These are phyloP conservation scores for Drosophila koepferae DNA, from an alignment of 2,888 invertebrate genomes.

Conservation along the genomic window DNA sequence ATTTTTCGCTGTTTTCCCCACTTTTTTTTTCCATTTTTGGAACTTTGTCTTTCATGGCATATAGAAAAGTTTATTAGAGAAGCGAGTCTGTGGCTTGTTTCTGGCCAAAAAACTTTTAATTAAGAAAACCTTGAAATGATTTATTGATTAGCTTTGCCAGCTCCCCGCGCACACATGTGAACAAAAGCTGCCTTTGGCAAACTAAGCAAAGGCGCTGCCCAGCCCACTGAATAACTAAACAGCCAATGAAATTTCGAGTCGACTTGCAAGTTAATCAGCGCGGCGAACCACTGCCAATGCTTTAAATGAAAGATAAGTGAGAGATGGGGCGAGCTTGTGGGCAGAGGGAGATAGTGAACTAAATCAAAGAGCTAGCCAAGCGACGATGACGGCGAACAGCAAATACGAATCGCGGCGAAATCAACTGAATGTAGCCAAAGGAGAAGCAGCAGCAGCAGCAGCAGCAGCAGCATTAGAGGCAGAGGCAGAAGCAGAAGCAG, in stretches of 20 bases:
- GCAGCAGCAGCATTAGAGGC: neutral
- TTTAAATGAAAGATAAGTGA: conserved; percentile 58
- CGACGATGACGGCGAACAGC: conserved; percentile 46
- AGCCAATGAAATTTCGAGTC: conserved; percentile 59
- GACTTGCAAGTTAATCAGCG: conserved; percentile 62
- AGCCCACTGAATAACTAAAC: conserved; percentile 19
- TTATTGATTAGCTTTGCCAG: conserved; percentile 78
- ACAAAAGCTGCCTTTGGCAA: conserved; percentile 1
- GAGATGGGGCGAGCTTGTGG: conserved; percentile 1
- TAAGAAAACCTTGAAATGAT: conserved; percentile 85
- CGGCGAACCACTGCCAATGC: conserved; percentile 49
- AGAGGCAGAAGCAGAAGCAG: no score
- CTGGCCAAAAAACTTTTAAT: conserved; percentile 82
- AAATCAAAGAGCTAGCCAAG: conserved; percentile 50
- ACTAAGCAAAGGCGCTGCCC: conserved; percentile 19
- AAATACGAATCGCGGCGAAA: conserved; percentile 74
- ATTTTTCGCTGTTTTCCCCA: conserved; percentile 53
- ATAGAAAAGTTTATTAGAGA: conserved; percentile 69
- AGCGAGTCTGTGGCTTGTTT: conserved; percentile 61
- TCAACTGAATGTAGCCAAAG: conserved; percentile 53
- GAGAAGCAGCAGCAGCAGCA: conserved; percentile 18
- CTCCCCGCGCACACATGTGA: neutral
- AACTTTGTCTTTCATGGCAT: conserved; percentile 42
- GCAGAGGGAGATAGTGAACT: conserved; percentile 15
- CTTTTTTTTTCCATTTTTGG: conserved; percentile 45